Evolutionary conservation across 1,140 invertebrate genomes (phyloP).

Genomic region (Ceratina australensis): DNA sequence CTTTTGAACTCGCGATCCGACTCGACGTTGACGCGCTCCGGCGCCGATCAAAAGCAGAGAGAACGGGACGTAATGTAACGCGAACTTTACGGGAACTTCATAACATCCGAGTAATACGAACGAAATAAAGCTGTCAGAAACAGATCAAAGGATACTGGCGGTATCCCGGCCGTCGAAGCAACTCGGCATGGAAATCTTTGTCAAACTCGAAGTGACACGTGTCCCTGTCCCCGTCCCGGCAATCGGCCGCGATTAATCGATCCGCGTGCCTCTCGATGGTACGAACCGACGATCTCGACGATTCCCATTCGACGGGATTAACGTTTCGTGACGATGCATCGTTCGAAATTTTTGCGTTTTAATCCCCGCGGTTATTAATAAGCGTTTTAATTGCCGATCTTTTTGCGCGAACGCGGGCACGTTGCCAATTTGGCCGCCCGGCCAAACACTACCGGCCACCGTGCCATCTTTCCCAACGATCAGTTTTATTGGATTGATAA

Average conservation of each 20-base stretch:
- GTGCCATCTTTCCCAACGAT: neutral
- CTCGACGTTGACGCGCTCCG: neutral
- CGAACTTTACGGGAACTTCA: neutral
- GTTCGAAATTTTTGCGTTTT: slow-evolving; percentile 13
- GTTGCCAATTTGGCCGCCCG: slow-evolving; percentile 1
- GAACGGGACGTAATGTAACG: neutral
- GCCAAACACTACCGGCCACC: neutral
- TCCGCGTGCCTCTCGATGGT: neutral
- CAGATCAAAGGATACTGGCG: slow-evolving; percentile 35
- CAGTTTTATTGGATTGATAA: slow-evolving; percentile 16
- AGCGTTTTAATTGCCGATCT: slow-evolving; percentile 34
- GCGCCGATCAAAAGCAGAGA: neutral
- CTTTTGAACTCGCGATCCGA: neutral
- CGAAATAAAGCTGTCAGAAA: slow-evolving; percentile 32
- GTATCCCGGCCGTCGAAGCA: slow-evolving; percentile 10
- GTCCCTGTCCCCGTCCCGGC: slow-evolving; percentile 1
- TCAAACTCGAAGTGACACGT: slow-evolving; percentile 22
- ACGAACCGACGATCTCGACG: neutral
- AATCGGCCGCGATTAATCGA: neutral
- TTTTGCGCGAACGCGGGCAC: slow-evolving; percentile 9
- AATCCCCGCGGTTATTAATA: slow-evolving; percentile 37
- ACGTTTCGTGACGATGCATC: neutral
- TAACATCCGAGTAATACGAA: neutral
- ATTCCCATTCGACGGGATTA: neutral
- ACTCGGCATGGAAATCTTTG: slow-evolving; percentile 25